Evolutionary conservation across 2,113 vertebrate species (phyloP).

Genomic region (Cephalopholis sonnerati): DNA sequence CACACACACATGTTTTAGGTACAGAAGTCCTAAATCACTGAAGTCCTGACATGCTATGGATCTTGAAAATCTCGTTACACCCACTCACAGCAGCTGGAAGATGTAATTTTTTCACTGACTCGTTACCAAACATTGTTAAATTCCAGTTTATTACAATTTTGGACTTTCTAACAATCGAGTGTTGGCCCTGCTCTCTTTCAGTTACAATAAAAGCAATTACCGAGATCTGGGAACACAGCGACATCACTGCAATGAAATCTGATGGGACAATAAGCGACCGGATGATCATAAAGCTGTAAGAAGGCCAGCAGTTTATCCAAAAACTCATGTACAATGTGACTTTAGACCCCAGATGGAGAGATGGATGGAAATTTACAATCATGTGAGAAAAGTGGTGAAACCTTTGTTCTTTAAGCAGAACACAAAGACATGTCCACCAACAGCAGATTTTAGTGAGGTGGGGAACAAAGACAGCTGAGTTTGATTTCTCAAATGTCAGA

Average conservation of each 20-base stretch:
- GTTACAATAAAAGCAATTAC: background rate
- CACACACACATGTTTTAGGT: conserved; percentile 2
- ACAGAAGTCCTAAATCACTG: conserved; percentile 9
- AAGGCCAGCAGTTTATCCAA: background rate
- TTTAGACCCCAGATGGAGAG: background rate
- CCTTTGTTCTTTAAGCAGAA: no score
- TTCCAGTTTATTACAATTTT: conserved; percentile 6
- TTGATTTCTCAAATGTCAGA: no score
- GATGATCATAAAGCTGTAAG: background rate
- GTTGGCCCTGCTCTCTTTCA: background rate
- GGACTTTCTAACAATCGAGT: background rate
- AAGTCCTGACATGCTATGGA: conserved; percentile 13
- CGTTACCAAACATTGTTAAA: conserved; percentile 1
- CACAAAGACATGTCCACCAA: no score
- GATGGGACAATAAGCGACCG: background rate
- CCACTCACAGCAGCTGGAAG: background rate
- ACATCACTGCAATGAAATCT: background rate
- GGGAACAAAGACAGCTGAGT: no score
- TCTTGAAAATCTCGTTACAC: conserved; percentile 6
- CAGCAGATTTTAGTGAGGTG: no score
- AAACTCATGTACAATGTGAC: background rate
- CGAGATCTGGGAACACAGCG: background rate
- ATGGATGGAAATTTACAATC: no score
- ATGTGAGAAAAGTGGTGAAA: background rate
- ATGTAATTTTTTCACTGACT: background rate